A percentile compares a stretch with the other conserved stretches of the same genome.
These are phyloP conservation scores for Aromia moschata DNA, from an alignment of 2,888 invertebrate species.

Conservation along the genomic window DNA sequence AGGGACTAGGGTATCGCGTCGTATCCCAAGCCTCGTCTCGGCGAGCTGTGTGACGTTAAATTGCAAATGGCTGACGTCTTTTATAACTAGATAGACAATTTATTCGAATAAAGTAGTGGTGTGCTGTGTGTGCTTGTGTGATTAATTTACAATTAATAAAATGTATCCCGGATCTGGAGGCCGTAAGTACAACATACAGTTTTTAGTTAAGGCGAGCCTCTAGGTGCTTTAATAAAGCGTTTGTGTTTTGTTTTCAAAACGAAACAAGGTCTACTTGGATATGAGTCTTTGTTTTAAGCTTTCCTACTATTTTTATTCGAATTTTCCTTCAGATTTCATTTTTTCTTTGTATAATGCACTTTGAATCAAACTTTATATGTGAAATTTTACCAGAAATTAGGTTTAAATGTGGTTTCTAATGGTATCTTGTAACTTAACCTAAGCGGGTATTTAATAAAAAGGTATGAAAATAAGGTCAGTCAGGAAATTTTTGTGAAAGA, in stretches of 20 bases:
- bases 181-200: constrained; percentile 55
- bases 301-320: constrained; percentile 24
- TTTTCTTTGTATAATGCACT: not conserved
- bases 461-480: constrained; percentile 50
- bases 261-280: constrained; percentile 38
- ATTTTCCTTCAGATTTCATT: constrained; percentile 19
- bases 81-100: constrained; percentile 57
- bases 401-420: constrained; percentile 1
- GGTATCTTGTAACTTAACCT: constrained; percentile 30
- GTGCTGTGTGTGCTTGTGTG: constrained; percentile 61
- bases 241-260: constrained; percentile 36
- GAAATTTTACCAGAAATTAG: not conserved
- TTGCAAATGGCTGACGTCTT: constrained; percentile 64
- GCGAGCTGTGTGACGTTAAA: constrained; percentile 55
- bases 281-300: constrained; percentile 38
- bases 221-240: constrained; percentile 25
- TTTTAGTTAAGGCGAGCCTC: not conserved
- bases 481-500: not conserved
- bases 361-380: not conserved
- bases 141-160: constrained; percentile 54
- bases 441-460: constrained; percentile 33
- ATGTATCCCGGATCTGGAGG: constrained; percentile 62
- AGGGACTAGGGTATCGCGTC: constrained; percentile 9
- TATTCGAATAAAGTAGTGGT: constrained; percentile 56
- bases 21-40: constrained; percentile 6